phyloP scores from a whole-genome alignment of 2,797 vertebrate species.

The Centroberyx gerrardi region DNA sequence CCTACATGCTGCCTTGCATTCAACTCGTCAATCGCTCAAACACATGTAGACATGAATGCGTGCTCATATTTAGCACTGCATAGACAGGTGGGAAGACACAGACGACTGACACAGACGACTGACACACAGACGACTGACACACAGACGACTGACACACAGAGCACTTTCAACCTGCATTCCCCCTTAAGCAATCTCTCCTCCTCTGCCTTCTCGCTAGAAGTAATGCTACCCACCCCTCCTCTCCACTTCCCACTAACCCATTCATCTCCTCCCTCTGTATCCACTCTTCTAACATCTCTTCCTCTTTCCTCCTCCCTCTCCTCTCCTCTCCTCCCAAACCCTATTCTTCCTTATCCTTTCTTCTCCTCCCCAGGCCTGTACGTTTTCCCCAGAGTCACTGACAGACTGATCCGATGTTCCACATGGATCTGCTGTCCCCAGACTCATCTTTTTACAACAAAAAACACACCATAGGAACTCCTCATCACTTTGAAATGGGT shows the following conservation, averaged over 20 bases:
- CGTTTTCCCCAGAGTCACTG: slow-evolving; percentile 18
- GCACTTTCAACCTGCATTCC: slow-evolving; percentile 12
- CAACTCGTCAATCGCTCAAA: no score
- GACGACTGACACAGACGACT: slow-evolving; percentile 5
- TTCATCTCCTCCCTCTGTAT: background rate
- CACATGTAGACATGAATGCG: background rate
- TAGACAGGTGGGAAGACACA: slow-evolving; percentile 7
- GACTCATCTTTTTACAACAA: background rate
- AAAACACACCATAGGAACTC: background rate
- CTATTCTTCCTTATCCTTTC: slow-evolving; percentile 23
- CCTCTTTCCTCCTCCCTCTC: background rate
- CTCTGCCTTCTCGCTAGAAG: background rate
- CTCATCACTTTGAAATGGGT: no score
- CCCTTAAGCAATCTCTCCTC: slow-evolving; percentile 4
- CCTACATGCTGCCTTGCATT: no score
- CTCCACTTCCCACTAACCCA: background rate
- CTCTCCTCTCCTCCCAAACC: background rate
- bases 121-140: no score
- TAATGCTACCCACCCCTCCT: background rate
- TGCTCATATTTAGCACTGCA: background rate
- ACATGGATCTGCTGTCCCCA: slow-evolving; percentile 9
- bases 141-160: background rate
- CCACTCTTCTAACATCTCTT: slow-evolving; percentile 6
- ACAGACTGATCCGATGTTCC: slow-evolving; percentile 47
- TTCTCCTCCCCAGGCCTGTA: slow-evolving; percentile 1